Evolutionary conservation across 2,113 vertebrate species (phyloP).

Genomic region (Chloroceryle aenea): DNA sequence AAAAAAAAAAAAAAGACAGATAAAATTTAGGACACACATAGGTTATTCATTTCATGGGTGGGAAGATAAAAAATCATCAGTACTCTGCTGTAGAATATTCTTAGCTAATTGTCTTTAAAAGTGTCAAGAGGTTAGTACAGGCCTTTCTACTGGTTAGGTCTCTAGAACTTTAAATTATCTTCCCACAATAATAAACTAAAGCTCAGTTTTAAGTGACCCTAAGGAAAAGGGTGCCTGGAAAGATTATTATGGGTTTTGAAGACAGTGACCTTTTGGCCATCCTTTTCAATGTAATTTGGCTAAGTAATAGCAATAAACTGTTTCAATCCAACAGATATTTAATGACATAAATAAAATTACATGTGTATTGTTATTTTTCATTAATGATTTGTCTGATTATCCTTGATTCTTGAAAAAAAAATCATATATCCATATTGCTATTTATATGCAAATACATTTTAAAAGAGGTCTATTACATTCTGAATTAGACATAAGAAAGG

Average conservation of each 20-base stretch:
- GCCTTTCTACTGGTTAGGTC: not conserved
- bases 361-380: not conserved
- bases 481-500: not conserved
- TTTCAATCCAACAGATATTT: not conserved
- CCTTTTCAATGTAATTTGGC: constrained; percentile 9
- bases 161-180: not conserved
- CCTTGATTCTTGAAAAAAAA: not conserved
- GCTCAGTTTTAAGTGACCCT: not conserved
- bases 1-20: no score
- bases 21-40: not conserved
- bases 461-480: not conserved
- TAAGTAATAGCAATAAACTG: constrained; percentile 14
- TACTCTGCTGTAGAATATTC: not conserved
- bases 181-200: not conserved
- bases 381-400: not conserved
- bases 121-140: not conserved
- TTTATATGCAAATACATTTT: not conserved
- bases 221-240: not conserved
- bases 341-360: constrained; percentile 2
- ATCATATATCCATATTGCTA: not conserved
- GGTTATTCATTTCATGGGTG: not conserved
- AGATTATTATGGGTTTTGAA: not conserved
- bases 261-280: not conserved
- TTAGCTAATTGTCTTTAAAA: not conserved
- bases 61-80: not conserved